These are phyloP conservation scores for Verasper variegatus DNA, from an alignment of 2,113 vertebrate genomes.

Conservation along the genomic window DNA sequence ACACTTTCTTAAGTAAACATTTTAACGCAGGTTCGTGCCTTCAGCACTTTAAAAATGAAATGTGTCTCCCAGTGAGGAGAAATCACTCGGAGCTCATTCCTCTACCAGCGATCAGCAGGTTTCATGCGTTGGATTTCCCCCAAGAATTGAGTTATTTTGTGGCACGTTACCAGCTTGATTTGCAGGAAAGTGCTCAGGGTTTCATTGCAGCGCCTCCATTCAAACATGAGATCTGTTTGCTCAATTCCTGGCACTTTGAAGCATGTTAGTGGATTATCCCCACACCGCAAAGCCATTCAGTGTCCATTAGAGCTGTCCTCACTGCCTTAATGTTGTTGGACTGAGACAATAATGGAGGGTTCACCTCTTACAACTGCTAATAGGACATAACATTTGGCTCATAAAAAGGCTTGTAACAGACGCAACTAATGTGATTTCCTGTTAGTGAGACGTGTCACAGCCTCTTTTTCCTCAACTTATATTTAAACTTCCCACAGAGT, in stretches of 20 bases:
- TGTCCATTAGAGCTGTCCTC: not conserved
- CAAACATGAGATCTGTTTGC: not conserved
- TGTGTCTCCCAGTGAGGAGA: not conserved
- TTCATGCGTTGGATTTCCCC: not conserved
- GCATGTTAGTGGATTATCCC: not conserved
- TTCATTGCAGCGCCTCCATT: not conserved
- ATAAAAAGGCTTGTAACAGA: not conserved
- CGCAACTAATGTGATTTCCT: not conserved
- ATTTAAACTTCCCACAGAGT: not conserved
- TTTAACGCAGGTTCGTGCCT: not conserved
- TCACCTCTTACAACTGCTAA: not conserved
- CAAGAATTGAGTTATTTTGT: not conserved
- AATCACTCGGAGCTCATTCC: not conserved
- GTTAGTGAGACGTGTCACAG: not conserved
- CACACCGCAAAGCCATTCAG: not conserved
- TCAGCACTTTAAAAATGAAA: not conserved
- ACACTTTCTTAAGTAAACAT: not conserved
- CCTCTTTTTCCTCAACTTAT: not conserved
- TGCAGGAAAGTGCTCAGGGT: not conserved
- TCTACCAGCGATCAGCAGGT: not conserved
- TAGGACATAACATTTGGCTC: not conserved
- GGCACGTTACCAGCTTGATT: not conserved
- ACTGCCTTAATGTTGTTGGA: not conserved
- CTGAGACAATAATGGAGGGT: not conserved
- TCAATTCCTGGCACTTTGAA: not conserved